Evolutionary conservation across 2,888 invertebrate genomes (phyloP).

Genomic region (Caenorhabditis auriculariae): DNA sequence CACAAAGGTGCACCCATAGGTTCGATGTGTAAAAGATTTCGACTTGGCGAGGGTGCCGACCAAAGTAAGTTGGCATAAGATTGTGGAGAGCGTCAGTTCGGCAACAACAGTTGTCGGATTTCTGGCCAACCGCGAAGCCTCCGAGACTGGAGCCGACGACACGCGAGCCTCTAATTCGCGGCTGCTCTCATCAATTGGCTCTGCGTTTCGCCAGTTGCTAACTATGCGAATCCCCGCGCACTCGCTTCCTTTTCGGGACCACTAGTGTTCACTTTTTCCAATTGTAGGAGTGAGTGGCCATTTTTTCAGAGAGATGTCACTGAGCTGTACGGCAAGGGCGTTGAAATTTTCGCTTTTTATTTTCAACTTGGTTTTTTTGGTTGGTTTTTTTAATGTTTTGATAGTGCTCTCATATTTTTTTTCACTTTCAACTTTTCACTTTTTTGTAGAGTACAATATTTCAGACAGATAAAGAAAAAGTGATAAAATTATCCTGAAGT

Average conservation of each 20-base stretch:
- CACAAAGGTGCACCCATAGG: not conserved
- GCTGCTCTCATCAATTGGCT: no score
- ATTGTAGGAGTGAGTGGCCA: not conserved
- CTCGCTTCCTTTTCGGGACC: not conserved
- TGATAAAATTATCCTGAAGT: not conserved
- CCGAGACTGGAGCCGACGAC: no score
- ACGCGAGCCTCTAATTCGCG: no score
- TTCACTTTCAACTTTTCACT: not conserved
- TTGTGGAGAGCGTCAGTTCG: no score
- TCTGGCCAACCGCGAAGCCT: no score
- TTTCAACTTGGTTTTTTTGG: constrained; percentile 63
- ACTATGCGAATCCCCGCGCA: no score
- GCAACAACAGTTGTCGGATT: no score
- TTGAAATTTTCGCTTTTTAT: constrained; percentile 62
- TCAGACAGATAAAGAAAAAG: not conserved
- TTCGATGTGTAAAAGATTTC: not conserved
- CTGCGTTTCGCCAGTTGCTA: no score
- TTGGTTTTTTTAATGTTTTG: constrained; percentile 32
- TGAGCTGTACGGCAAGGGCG: constrained; percentile 62
- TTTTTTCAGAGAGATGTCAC: constrained; percentile 40
- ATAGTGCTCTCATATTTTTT: constrained; percentile 4
- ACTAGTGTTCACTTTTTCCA: not conserved
- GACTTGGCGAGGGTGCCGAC: not conserved
- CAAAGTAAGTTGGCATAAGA: not conserved
- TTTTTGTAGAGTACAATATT: constrained; percentile 1